Base-by-base conservation (phyloP, 2,888 invertebrate species). In the Cerceris rybyensis region DNA sequence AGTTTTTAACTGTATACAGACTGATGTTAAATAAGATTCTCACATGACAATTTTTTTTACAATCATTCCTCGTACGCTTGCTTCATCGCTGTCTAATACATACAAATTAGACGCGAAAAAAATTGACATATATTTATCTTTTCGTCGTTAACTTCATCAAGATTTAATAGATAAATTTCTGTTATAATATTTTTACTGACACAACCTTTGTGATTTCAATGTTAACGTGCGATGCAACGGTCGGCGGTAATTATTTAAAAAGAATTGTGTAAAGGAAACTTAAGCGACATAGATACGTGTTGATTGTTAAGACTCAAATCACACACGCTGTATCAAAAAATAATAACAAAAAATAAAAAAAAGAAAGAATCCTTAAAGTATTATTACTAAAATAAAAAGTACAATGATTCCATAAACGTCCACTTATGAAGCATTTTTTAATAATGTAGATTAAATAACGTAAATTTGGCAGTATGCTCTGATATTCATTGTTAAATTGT, bases 1-100 rank as follows among this genome's bases (percentile, higher is more conserved):
- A 73, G 73, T 68, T 76, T 60, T 63, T 73, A 68, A 64, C 11
- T 73, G 68, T 73, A 68, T 76, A 68, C 50, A 73, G 58, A 68
- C 28, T 76, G 74, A 76, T 63, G 57, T 76, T 73, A 73, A 49
- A 59, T 63, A 57, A 43, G 66, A 68, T 11, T 59, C 76, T 68
- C 59, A 43, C 68, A 58, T 68, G 42, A 75, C 50, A 50, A 50
- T 46, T 57, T 74, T 54, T 55, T 73, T 76, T 76, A 73, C 76
- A 76, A 58, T n/a, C 68, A 68, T 52, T 76, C 42, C n/a, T 74
- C 74, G 54, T 39, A 67, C 58, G 63, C 61, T 67, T 61, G 50
- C 28, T 52, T 63, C 28, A 49, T 52, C 73, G 58, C 52, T 43
- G 17, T 54, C 61, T 58, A 58, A 63, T 8, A 28, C 49, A n/a